Evolutionary conservation across 2,888 invertebrate species (phyloP), one percentile per base, ranked within the genome.

Genomic region (Lasioglossum zephyrum): DNA sequence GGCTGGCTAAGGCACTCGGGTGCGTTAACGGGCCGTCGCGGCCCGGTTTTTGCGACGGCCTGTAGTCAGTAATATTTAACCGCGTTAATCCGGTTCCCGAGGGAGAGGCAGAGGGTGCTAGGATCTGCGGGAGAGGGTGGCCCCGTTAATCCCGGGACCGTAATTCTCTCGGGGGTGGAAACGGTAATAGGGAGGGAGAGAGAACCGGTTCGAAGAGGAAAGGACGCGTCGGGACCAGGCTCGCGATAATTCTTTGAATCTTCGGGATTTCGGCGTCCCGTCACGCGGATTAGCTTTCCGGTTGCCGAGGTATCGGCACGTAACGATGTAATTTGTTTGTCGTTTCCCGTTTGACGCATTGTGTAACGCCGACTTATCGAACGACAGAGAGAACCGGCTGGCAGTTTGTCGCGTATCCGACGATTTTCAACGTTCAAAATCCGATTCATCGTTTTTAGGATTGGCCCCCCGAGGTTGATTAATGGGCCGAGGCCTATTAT

Each of bases 401-500:
- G 57, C 4, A n/a, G 57, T 57, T 57, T n/a, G 57, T 57, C n/a
- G 57, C 57, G n/a, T 11, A 57, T 57, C 57, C n/a, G 47, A 11
- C 78, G 76, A 76, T 81, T 89, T 87, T 84, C 81, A 49, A 26
- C 75, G 66, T 53, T 77, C 66, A 53, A 77, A 80, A 80, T 83
- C 77, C 79, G 81, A 79, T 77, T 79, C 81, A 22, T 69, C 84
- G 77, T 81, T 87, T 81, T 87, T 85, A 82, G 73, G 73, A 79
- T 69, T 8, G 63, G 60, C 74, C 39, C 13, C 13, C 22, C 57
- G 57, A 16, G 31, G 79, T 86, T 69, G 90, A 89, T 91, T 89
- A 87, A 91, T 88, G 87, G 84, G 57, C 76, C 77, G 75, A 31
- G 36, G 36, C 77, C 86, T 83, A 90, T 91, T 91, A 91, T 87